Evolutionary conservation across 2,113 vertebrate genomes (phyloP), one percentile per base, ranked within the genome.

Genomic region (Butorides virescens): DNA sequence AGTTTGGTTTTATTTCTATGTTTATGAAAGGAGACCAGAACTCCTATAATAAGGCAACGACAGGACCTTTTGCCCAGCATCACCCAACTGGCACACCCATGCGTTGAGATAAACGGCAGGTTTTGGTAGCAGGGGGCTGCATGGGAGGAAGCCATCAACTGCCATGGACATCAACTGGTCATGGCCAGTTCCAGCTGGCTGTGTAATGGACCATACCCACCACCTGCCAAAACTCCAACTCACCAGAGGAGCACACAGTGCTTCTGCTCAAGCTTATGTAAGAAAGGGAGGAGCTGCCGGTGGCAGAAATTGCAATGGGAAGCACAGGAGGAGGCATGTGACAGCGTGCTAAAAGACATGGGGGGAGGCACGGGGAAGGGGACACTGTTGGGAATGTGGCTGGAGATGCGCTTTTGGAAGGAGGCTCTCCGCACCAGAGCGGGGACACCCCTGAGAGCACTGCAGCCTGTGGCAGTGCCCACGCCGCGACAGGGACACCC

Each of bases 251-350:
- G 32, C 39, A 13, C n/a, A 17, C 0, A 0, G 27, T 49, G 34
- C 26, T 44, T 50, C 44, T 15, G 4, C 29, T 44, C 36, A 2
- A 1, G 15, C 23, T 61, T 14, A 11, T 17, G 14, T 30, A 67
- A 62, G 39, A 90, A 47, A 84, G 5, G 15, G 18, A 80, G 34
- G 53, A 50, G 36, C 58, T 72, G 58, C 19, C 1, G 5, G n/a
- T 8, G 32, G 65, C 63, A 87, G 47, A 46, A 70, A 74, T 49
- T 5, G 4, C 13, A 53, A 52, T 0, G 2, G 21, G 47, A 67
- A 75, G 44, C 1, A 2, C 52, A 67, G 63, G 18, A 55, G n/a
- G 26, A 15, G 9, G 36, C 1, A 1, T 1, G 1, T 47, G 53
- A 61, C 13, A 61, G 23, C 5, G 4, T 0, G 1, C n/a, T 75